Evolutionary conservation across 1,140 invertebrate species (phyloP).

Genomic region (Lordiphosa collinella): DNA sequence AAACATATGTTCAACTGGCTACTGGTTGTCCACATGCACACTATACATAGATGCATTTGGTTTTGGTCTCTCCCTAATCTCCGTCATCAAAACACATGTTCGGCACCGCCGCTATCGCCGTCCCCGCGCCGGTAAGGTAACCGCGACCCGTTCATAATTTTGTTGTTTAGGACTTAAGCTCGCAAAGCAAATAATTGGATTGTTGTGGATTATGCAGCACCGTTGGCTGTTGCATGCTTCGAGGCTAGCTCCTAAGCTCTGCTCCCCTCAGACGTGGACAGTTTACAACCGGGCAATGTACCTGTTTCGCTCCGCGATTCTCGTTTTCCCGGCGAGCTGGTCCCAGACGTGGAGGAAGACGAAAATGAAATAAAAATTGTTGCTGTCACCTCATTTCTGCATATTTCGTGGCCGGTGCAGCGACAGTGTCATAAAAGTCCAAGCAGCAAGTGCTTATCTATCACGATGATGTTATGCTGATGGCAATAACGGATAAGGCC

Average conservation of each 20-base stretch:
- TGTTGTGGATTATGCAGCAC: slow-evolving; percentile 35
- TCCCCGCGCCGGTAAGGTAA: neutral
- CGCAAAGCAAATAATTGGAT: slow-evolving; percentile 49
- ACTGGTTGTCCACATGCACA: slow-evolving; percentile 1
- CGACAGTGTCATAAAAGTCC: slow-evolving; percentile 45
- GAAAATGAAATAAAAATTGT: slow-evolving; percentile 37
- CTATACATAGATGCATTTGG: slow-evolving; percentile 11
- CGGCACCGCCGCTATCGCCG: slow-evolving; percentile 23
- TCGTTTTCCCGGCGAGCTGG: slow-evolving; percentile 21
- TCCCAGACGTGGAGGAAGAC: neutral
- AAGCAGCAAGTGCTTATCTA: slow-evolving; percentile 48
- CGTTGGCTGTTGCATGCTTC: slow-evolving; percentile 15
- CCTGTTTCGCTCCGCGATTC: slow-evolving; percentile 41
- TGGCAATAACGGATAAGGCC: slow-evolving; percentile 52
- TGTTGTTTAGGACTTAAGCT: slow-evolving; percentile 50
- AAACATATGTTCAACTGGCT: slow-evolving; percentile 18
- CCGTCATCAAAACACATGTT: slow-evolving; percentile 54
- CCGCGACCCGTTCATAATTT: slow-evolving; percentile 44
- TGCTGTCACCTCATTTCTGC: slow-evolving; percentile 56
- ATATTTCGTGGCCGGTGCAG: slow-evolving; percentile 36
- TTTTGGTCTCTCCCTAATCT: slow-evolving; percentile 44
- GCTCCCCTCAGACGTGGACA: slow-evolving; percentile 18
- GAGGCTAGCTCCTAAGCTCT: slow-evolving; percentile 1
- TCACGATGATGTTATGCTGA: slow-evolving; percentile 64
- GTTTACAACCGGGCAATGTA: slow-evolving; percentile 50